Evolutionary conservation across 2,797 vertebrate species (phyloP).

Genomic region (Erethizon dorsatum): DNA sequence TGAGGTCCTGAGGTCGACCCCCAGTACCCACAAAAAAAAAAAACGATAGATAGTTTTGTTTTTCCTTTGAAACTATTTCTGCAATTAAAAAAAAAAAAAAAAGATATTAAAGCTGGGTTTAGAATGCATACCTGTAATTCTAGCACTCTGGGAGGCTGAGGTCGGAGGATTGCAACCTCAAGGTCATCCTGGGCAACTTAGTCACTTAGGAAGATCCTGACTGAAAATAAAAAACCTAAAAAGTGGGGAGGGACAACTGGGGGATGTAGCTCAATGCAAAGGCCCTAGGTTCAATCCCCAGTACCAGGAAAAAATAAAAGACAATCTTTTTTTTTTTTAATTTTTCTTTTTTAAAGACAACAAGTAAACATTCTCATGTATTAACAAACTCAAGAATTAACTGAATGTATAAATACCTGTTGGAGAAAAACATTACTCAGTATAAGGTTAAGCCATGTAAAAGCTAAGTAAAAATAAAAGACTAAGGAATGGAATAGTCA

Average conservation of each 20-base stretch:
- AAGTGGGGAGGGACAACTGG: background rate
- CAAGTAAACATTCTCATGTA: too few relatives aligned
- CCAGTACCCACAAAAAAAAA: too few relatives aligned
- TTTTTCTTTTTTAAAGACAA: too few relatives aligned
- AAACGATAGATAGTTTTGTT: background rate
- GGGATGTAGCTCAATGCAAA: background rate
- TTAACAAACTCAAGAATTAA: too few relatives aligned
- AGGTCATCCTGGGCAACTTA: background rate
- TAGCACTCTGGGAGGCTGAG: background rate
- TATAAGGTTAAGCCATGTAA: too few relatives aligned
- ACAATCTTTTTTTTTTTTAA: too few relatives aligned
- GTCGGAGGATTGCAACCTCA: background rate
- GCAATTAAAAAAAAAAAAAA: background rate
- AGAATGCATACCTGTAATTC: background rate
- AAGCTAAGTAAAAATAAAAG: too few relatives aligned
- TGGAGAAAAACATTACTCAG: too few relatives aligned
- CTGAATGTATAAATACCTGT: too few relatives aligned
- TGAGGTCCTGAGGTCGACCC: too few relatives aligned
- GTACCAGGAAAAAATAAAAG: background rate
- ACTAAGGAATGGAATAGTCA: too few relatives aligned
- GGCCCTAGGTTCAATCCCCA: background rate
- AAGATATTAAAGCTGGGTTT: background rate
- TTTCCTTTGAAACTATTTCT: conserved; percentile 11
- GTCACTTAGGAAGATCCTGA: background rate
- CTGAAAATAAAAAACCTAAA: background rate